Conservation (phyloP, 2,888 invertebrate species). For the Hipparchia semele region DNA sequence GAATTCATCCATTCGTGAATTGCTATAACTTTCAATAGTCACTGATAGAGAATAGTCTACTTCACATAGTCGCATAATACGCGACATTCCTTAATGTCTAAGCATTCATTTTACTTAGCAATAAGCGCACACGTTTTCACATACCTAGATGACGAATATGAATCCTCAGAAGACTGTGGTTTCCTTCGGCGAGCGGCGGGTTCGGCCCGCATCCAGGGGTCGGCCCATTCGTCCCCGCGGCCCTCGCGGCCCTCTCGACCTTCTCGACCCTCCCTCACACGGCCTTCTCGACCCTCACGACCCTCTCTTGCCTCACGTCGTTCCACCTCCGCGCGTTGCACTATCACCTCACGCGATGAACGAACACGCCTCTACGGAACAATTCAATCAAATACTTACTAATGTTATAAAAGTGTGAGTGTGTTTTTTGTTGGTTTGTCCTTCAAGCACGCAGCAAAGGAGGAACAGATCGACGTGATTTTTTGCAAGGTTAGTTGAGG, state of each 20-base stretch:
- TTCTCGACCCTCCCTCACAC: conserved; percentile 48
- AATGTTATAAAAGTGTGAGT: too few species aligned
- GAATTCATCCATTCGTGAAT: too few species aligned
- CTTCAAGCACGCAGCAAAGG: too few species aligned
- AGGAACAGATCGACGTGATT: too few species aligned
- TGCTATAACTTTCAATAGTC: too few species aligned
- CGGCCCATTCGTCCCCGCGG: conserved; percentile 91
- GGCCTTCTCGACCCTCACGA: conserved; percentile 49
- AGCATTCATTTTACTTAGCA: conserved; percentile 13
- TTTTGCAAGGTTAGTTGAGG: too few species aligned
- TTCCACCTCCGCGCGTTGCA: conserved; percentile 84
- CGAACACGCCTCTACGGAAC: conserved; percentile 76
- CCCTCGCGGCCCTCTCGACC: conserved; percentile 45
- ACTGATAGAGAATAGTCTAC: too few species aligned
- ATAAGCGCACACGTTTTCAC: background rate
- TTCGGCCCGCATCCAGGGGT: conserved; percentile 94
- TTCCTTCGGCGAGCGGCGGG: conserved; percentile 70
- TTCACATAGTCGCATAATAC: too few species aligned
- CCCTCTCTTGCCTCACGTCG: conserved; percentile 51
- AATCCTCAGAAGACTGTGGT: conserved; percentile 74
- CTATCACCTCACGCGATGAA: conserved; percentile 88
- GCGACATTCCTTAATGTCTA: background rate
- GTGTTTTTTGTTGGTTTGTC: too few species aligned
- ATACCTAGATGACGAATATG: conserved; percentile 77
- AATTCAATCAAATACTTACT: background rate